Percentiles rank a stretch among this genome's conserved stretches.
phyloP scores from a whole-genome alignment of 1,140 invertebrate genomes.

The Trichogramma pretiosum region DNA sequence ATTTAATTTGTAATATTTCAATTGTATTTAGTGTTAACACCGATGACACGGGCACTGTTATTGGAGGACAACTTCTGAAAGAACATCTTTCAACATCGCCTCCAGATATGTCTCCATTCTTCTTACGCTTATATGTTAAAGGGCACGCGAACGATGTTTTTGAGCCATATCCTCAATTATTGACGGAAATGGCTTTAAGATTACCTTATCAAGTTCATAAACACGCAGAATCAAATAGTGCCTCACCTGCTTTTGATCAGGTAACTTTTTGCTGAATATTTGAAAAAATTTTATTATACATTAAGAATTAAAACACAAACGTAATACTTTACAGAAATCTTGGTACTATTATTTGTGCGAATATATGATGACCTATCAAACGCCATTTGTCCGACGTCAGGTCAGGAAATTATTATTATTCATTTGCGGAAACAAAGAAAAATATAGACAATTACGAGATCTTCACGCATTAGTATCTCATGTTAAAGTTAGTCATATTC shows the following conservation, averaged over 20 bases:
- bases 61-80: constrained; percentile 60
- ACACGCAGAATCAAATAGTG: constrained; percentile 51
- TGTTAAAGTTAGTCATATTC: constrained; percentile 55
- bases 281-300: background rate
- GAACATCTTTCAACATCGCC: constrained; percentile 69
- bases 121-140: constrained; percentile 86
- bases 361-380: constrained; percentile 91
- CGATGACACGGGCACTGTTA: constrained; percentile 46
- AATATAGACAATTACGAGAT: constrained; percentile 87
- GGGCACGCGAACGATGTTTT: constrained; percentile 87
- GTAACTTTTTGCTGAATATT: constrained; percentile 22
- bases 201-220: constrained; percentile 90
- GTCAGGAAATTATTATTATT: constrained; percentile 84
- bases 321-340: constrained; percentile 31
- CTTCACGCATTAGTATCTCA: constrained; percentile 80
- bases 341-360: constrained; percentile 85
- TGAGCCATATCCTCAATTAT: constrained; percentile 81
- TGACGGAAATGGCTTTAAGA: constrained; percentile 90
- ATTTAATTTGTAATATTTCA: background rate
- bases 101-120: constrained; percentile 93
- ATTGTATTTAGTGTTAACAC: constrained; percentile 33
- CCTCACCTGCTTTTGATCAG: constrained; percentile 50
- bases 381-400: constrained; percentile 66
- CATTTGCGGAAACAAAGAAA: constrained; percentile 92
- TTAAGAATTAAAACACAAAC: background rate